phyloP scores from a whole-genome alignment of 2,888 invertebrate genomes.

The Tipula vernalis region DNA sequence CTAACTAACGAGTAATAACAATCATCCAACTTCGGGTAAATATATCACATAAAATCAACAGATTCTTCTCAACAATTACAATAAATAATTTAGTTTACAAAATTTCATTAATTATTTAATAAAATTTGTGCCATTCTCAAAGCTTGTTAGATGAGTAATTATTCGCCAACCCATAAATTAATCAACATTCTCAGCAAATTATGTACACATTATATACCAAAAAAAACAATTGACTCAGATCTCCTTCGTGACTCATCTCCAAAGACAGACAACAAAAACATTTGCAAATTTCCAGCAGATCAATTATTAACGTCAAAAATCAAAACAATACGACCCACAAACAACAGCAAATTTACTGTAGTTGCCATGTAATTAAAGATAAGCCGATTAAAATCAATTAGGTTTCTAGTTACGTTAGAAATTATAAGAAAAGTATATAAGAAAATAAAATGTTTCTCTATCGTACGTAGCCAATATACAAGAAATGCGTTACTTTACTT shows the following conservation, averaged over 20 bases:
- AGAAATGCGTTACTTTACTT: not conserved
- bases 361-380: not conserved
- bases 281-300: not conserved
- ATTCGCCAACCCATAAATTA: not conserved
- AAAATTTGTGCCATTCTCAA: not conserved
- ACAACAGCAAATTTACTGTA: not conserved
- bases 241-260: not conserved
- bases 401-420: not conserved
- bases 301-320: not conserved
- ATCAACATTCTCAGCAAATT: not conserved
- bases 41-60: too few species aligned
- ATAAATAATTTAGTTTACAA: too few species aligned
- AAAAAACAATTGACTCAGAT: not conserved
- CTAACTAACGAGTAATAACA: too few species aligned
- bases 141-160: not conserved
- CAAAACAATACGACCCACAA: not conserved
- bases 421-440: not conserved
- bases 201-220: not conserved
- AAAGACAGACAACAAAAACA: not conserved
- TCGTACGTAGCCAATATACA: not conserved
- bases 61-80: not conserved
- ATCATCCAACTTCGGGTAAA: too few species aligned
- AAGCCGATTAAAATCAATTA: not conserved
- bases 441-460: not conserved
- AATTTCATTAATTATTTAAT: too few species aligned